Evolutionary conservation across 23 tunicate species (phyloP).

Genomic region (Trididemnum nubilum): DNA sequence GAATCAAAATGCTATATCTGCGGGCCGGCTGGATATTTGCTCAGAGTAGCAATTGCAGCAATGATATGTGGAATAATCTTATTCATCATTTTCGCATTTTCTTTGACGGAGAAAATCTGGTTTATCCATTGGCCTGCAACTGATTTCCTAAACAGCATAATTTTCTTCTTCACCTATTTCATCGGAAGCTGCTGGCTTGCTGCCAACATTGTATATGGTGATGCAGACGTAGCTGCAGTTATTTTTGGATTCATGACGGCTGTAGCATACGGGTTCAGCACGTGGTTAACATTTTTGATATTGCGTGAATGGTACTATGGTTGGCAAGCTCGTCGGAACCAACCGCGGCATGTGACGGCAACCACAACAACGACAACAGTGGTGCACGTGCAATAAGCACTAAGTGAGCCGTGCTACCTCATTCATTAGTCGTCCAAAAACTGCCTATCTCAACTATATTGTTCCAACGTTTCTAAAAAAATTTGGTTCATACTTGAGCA

Average conservation of each 20-base stretch:
- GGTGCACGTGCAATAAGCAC: too few species aligned
- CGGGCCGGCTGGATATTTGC: background rate
- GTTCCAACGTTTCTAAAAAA: too few species aligned
- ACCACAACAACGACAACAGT: background rate
- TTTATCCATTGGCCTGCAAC: constrained; percentile 9
- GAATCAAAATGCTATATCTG: background rate
- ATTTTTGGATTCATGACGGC: background rate
- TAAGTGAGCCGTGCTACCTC: too few species aligned
- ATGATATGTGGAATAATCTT: background rate
- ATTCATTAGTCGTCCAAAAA: too few species aligned
- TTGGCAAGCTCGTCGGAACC: background rate
- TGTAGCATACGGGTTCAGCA: background rate
- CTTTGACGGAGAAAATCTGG: background rate
- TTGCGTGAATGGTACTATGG: background rate
- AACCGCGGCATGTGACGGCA: background rate
- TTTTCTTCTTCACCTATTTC: background rate
- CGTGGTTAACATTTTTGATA: background rate
- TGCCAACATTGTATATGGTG: background rate
- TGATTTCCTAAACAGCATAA: background rate
- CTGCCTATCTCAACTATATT: too few species aligned
- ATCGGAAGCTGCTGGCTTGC: constrained; percentile 8
- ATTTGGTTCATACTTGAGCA: too few species aligned
- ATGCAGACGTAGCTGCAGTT: constrained; percentile 10
- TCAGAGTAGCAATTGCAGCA: background rate
- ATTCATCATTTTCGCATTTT: background rate